Conservation (phyloP, 2,113 vertebrate genomes). For the Brachyistius frenatus region DNA sequence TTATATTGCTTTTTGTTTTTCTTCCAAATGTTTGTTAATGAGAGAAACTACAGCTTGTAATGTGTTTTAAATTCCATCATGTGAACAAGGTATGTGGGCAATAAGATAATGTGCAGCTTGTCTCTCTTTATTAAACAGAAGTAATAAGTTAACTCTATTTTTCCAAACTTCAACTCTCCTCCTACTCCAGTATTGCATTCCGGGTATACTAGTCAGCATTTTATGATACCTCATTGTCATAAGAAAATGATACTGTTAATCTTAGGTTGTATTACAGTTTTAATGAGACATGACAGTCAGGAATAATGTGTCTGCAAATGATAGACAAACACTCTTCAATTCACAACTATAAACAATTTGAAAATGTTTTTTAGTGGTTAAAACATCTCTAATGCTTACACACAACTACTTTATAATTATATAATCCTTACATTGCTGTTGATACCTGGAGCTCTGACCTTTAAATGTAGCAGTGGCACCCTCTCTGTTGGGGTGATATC, state of each 20-base stretch:
- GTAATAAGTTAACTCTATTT: too few species aligned
- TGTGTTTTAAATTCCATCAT: too few species aligned
- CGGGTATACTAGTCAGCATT: background rate
- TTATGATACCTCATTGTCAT: background rate
- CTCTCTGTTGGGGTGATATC: constrained; percentile 9
- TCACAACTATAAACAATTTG: too few species aligned
- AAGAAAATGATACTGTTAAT: background rate
- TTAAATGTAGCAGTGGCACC: constrained; percentile 40
- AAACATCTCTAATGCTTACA: background rate
- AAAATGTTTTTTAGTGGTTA: background rate
- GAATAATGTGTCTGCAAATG: background rate
- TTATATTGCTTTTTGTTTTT: too few species aligned
- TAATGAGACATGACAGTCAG: background rate
- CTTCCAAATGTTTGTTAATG: too few species aligned
- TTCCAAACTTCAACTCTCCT: too few species aligned
- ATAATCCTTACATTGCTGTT: constrained; percentile 4
- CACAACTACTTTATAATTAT: background rate
- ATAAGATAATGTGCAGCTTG: too few species aligned
- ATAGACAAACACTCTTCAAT: background rate
- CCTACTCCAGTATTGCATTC: too few species aligned
- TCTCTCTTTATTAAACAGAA: too few species aligned
- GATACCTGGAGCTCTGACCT: constrained; percentile 58
- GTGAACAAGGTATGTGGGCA: too few species aligned
- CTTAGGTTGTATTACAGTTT: background rate
- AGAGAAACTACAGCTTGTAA: too few species aligned